phyloP scores from a whole-genome alignment of 2,797 vertebrate species.

The Miichthys miiuy region DNA sequence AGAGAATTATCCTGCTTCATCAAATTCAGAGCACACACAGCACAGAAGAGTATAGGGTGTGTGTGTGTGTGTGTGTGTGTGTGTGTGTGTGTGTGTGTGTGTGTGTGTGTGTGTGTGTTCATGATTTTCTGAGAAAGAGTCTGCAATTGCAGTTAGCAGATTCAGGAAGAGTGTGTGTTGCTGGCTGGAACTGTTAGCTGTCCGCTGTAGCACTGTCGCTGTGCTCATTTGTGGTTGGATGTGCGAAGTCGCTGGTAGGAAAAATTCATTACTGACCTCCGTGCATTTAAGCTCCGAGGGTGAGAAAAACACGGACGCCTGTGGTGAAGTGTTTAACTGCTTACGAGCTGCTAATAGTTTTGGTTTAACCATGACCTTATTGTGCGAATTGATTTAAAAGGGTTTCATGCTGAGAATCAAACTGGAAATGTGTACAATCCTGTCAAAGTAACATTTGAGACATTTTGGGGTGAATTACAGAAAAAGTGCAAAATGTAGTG shows the following conservation, averaged over 20 bases:
- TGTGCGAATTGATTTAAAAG: constrained; percentile 16
- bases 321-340: constrained; percentile 24
- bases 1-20: constrained; percentile 83
- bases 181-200: background rate
- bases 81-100: constrained; percentile 31
- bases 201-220: background rate
- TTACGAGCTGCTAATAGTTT: constrained; percentile 35
- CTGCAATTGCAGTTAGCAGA: constrained; percentile 18
- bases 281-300: background rate
- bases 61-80: constrained; percentile 32
- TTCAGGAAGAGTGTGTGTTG: constrained; percentile 2
- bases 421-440: constrained; percentile 17
- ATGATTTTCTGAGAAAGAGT: constrained; percentile 16
- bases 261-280: background rate
- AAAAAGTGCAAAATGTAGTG: background rate
- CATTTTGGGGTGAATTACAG: background rate
- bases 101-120: constrained; percentile 29
- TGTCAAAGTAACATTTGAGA: background rate
- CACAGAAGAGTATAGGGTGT: constrained; percentile 9
- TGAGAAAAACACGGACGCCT: constrained; percentile 1
- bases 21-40: constrained; percentile 83
- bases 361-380: constrained; percentile 22
- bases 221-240: constrained; percentile 15
- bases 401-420: constrained; percentile 14
- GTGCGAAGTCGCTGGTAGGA: background rate